Evolutionary conservation across 1,140 invertebrate genomes (phyloP).

Genomic region (Euura saliciscinereae): DNA sequence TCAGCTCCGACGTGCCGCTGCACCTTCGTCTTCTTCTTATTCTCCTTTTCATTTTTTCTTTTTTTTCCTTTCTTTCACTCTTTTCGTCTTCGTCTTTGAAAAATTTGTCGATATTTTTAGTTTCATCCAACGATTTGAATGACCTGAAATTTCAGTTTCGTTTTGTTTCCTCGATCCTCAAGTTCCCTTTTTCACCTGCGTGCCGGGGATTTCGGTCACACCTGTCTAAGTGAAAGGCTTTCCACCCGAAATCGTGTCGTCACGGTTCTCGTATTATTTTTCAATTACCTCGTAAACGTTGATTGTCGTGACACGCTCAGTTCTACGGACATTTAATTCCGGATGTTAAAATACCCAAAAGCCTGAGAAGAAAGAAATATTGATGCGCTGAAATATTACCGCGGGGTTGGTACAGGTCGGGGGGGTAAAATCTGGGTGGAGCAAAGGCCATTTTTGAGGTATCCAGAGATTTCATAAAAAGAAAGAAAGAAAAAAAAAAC

Average conservation of each 20-base stretch:
- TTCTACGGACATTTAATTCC: too few relatives aligned
- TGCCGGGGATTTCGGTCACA: not conserved
- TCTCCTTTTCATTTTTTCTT: conserved; percentile 10
- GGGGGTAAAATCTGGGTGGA: conserved; percentile 26
- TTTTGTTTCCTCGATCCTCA: conserved; percentile 31
- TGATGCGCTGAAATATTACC: too few relatives aligned
- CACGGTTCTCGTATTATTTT: too few relatives aligned
- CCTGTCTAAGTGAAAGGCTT: not conserved
- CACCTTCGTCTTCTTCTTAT: not conserved
- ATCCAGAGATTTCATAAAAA: conserved; percentile 19
- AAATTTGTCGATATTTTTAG: too few relatives aligned
- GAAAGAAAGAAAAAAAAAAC: not conserved
- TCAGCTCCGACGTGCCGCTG: not conserved
- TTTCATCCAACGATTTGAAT: too few relatives aligned
- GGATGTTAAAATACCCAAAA: too few relatives aligned
- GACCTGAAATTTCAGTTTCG: conserved; percentile 19
- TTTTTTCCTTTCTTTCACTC: conserved; percentile 31
- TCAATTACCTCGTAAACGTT: not conserved
- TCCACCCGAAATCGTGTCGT: conserved; percentile 9
- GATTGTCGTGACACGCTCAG: conserved; percentile 4
- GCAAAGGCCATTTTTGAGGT: conserved; percentile 37
- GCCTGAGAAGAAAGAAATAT: too few relatives aligned
- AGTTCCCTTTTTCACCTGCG: conserved; percentile 14
- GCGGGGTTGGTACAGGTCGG: too few relatives aligned
- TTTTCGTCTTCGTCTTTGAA: conserved; percentile 24